phyloP scores from a whole-genome alignment of 2,113 vertebrate species.

The Callionymus lyra region DNA sequence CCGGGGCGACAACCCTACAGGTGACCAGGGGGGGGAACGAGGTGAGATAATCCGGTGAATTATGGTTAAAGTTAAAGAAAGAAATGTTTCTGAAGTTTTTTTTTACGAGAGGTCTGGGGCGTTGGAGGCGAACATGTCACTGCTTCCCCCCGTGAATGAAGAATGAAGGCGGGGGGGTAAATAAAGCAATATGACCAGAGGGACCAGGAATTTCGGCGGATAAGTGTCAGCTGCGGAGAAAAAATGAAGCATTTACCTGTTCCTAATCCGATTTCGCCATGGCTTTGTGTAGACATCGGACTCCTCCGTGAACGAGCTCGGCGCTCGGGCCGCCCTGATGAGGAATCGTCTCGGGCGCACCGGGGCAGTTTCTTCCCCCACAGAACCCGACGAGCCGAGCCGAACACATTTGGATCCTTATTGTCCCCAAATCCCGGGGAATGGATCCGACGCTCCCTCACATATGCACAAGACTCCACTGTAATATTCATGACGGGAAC shows the following conservation, averaged over 20 bases:
- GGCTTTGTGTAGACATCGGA: slow-evolving; percentile 97
- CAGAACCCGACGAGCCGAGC: slow-evolving; percentile 75
- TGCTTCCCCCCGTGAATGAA: slow-evolving; percentile 63
- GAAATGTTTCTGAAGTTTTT: background rate
- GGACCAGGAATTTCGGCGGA: slow-evolving; percentile 73
- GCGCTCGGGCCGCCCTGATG: slow-evolving; percentile 90
- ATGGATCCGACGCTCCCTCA: slow-evolving; percentile 62
- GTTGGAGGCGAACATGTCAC: slow-evolving; percentile 67
- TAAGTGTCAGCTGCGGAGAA: slow-evolving; percentile 74
- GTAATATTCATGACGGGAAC: slow-evolving; percentile 62
- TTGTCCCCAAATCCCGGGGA: slow-evolving; percentile 69
- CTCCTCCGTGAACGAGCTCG: slow-evolving; percentile 92
- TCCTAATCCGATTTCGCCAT: slow-evolving; percentile 94
- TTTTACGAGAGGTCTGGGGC: slow-evolving; percentile 49
- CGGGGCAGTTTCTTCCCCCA: slow-evolving; percentile 93
- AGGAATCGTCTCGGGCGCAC: slow-evolving; percentile 87
- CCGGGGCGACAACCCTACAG: slow-evolving; percentile 56
- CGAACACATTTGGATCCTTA: slow-evolving; percentile 72
- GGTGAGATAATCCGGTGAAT: background rate
- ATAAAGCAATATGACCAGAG: slow-evolving; percentile 79
- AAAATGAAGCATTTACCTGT: slow-evolving; percentile 92
- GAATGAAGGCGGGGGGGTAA: slow-evolving; percentile 70
- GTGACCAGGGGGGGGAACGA: slow-evolving; percentile 49
- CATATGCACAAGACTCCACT: slow-evolving; percentile 66
- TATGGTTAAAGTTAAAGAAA: background rate